Conservation (phyloP, 2,797 vertebrate genomes). For the Sebastes matsubarae region DNA sequence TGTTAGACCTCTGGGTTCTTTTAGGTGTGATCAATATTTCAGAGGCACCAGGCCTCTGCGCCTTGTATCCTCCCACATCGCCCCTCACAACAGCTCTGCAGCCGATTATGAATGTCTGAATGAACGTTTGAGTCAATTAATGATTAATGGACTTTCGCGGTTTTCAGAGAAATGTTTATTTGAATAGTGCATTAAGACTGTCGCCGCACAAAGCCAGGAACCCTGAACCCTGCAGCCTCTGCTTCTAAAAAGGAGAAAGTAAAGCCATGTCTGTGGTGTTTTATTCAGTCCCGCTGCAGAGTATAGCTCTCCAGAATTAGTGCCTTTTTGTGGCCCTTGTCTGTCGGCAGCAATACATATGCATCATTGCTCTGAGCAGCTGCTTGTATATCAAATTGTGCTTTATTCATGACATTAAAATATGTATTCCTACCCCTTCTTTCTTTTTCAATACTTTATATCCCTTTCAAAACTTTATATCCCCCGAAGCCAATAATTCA, state of each 20-base stretch:
- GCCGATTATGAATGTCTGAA: constrained; percentile 70
- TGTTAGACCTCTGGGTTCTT: constrained; percentile 70
- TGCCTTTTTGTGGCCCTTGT: constrained; percentile 18
- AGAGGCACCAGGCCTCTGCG: constrained; percentile 51
- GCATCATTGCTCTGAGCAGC: constrained; percentile 23
- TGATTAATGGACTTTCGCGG: constrained; percentile 69
- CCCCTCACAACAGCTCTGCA: constrained; percentile 57
- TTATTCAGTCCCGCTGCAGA: constrained; percentile 24
- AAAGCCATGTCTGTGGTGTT: constrained; percentile 39
- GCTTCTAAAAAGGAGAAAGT: constrained; percentile 29
- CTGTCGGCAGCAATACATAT: constrained; percentile 17
- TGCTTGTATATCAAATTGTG: neutral
- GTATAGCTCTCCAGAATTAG: constrained; percentile 16
- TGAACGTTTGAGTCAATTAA: constrained; percentile 64
- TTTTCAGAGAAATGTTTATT: constrained; percentile 66
- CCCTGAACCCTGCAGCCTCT: neutral
- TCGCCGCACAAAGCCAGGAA: neutral
- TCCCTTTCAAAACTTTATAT: neutral
- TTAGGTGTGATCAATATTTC: constrained; percentile 79
- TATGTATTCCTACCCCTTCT: neutral
- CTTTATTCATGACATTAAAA: constrained; percentile 39
- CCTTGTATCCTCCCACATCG: constrained; percentile 44
- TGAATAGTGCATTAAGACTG: constrained; percentile 63
- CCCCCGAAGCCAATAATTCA: neutral
- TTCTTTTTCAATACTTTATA: neutral